Evolutionary conservation across 2,797 vertebrate genomes (phyloP).

Genomic region (Prionace glauca): DNA sequence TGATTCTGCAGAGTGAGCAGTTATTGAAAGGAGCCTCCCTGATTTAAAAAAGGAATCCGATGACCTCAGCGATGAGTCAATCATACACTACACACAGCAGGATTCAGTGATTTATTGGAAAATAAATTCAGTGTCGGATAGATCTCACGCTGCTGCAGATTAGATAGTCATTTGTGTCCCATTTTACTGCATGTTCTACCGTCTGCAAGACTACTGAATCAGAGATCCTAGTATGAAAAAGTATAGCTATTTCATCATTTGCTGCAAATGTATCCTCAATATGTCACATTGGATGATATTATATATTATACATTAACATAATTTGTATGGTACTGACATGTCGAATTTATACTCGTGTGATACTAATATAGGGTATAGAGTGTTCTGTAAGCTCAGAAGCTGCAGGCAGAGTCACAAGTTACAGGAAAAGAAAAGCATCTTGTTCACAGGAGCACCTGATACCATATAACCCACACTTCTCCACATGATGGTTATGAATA

Average conservation of each 20-base stretch:
- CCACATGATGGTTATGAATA: background rate
- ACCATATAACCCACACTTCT: background rate
- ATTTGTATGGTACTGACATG: background rate
- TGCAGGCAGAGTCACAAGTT: background rate
- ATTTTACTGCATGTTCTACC: background rate
- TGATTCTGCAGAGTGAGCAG: background rate
- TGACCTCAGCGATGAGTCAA: background rate
- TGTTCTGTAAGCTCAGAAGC: background rate
- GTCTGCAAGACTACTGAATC: background rate
- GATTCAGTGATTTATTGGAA: background rate
- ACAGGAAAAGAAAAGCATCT: background rate
- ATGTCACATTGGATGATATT: background rate
- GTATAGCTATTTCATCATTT: background rate
- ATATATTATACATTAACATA: background rate
- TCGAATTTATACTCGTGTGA: background rate
- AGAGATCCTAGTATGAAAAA: background rate
- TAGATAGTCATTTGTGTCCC: background rate
- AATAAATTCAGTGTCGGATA: background rate
- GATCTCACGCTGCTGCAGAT: background rate
- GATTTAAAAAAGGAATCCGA: background rate
- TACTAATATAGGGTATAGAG: background rate
- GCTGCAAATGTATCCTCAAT: background rate
- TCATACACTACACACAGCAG: background rate
- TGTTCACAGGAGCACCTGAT: background rate
- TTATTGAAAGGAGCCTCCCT: background rate